Conservation (phyloP, 2,797 vertebrate genomes). For the Poecilia velifera region DNA sequence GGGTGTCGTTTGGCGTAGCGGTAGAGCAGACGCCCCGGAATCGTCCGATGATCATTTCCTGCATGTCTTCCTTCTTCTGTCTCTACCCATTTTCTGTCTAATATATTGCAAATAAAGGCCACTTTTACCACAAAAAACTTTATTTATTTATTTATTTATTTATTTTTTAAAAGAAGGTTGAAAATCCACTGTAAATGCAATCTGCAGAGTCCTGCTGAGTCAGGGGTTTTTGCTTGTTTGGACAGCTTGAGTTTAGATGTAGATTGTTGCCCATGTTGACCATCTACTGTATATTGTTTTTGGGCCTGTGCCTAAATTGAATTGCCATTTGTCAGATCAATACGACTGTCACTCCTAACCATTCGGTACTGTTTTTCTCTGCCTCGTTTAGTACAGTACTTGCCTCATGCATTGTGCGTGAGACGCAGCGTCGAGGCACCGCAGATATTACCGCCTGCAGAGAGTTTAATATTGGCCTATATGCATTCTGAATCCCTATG, state of each 20-base stretch:
- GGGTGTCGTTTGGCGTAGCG: not conserved
- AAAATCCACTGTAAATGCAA: conserved; percentile 27
- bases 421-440: not conserved
- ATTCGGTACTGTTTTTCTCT: conserved; percentile 6
- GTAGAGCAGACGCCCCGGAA: not conserved
- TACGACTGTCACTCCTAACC: conserved; percentile 18
- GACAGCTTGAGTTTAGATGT: conserved; percentile 24
- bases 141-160: too few species aligned
- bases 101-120: not conserved
- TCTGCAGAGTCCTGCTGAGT: conserved; percentile 26
- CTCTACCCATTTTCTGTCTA: not conserved
- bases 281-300: conserved; percentile 29
- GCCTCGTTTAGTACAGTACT: not conserved
- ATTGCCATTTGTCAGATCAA: conserved; percentile 33
- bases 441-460: conserved; percentile 5
- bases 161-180: not conserved
- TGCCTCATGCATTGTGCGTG: not conserved
- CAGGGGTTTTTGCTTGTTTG: conserved; percentile 17
- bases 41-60: not conserved
- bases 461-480: conserved; percentile 3
- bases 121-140: conserved; percentile 12
- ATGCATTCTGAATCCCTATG: conserved; percentile 1
- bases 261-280: conserved; percentile 13
- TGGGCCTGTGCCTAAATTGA: conserved; percentile 19
- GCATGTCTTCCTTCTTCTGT: not conserved